Evolutionary conservation across 1,140 invertebrate genomes (phyloP), one percentile per base, ranked within the genome.

Genomic region (Dendroctonus valens): DNA sequence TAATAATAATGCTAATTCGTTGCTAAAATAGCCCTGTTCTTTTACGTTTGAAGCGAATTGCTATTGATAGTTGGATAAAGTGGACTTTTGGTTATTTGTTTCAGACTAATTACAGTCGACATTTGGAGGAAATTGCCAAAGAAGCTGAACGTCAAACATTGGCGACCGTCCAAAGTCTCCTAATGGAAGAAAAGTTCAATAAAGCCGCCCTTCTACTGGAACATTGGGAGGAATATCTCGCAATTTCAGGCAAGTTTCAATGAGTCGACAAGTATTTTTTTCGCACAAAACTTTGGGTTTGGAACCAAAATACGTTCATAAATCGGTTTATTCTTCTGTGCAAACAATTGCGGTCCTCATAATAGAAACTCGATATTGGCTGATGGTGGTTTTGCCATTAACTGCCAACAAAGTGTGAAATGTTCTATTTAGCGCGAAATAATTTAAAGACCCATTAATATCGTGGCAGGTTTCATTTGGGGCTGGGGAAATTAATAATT

Each of bases 91-190:
- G 11, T 1, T 15, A 42, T 38, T 42, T 41, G 52, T 75, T 73
- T 53, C 74, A 86, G 89, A 85, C 86, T 59, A 89, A 91, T 78
- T 84, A 90, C 53, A 87, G 85, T 72, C 81, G 89, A 14, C 87
- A 89, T 72, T 75, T 91, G 52, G 89, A 90, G 61, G 83, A 86
- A 64, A 77, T 83, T n/a, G 75, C 79, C 12, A 75, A 75, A 55
- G 75, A 76, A 61, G 76, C 81, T 5, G 80, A 84, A 75, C 52
- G 52, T 0, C 67, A 80, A 26, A 67, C 81, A 2, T 70, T 81
- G 55, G 70, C 65, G 6, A 69, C 73, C 0, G 71, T 78, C 8
- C 81, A 81, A 63, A 70, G 74, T 7, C 68, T 77, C 8, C 52
- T 75, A n/a, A 40, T 74, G 14, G 53, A 69, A 12, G 67, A 61